Evolutionary conservation across 2,888 invertebrate genomes (phyloP), one percentile per base, ranked within the genome.

Genomic region (Leptopilina drosophilae): DNA sequence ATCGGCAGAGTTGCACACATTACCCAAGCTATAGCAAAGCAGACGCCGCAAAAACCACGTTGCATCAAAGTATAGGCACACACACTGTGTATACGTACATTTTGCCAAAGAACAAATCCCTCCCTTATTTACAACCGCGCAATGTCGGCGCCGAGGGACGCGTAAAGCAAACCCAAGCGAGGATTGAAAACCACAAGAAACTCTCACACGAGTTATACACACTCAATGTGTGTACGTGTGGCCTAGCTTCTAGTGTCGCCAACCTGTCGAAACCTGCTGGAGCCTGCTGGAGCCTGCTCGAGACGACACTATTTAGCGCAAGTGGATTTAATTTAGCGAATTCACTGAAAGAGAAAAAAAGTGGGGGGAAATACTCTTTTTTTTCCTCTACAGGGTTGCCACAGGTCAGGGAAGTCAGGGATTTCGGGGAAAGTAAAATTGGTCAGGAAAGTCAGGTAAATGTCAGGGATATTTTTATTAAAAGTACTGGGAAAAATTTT

Each of bases 101-200:
- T 20, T 20, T 66, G 86, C 26, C 91, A 92, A 3, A 93, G 62
- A 78, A 12, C 53, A 62, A 40, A 67, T n/a, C 33, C 76, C 76
- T 65, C 62, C 82, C 81, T 87, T 87, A 85, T 86, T 86, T 85
- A 84, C 78, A 78, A 76, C 80, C 67, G 78, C 66, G 77, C 78
- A 79, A 80, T 81, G 78, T 53, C 67, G 76, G 83, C 81, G 87
- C 86, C 87, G 81, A 81, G 88, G 88, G 88, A 87, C 84, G 83
- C 85, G 85, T 87, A 88, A 89, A 87, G 82, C 81, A 56, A 86
- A 83, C 79, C 77, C 77, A 78, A 64, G 83, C 82, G 83, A 86
- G 87, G 87, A 88, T 89, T 89, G 88, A 88, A 88, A 88, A 87
- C 84, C 86, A 79, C 84, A 84, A 84, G 83, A 83, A 83, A 82